Evolutionary conservation across 2,888 invertebrate genomes (phyloP).

Genomic region (Tuberolachnus salignus): DNA sequence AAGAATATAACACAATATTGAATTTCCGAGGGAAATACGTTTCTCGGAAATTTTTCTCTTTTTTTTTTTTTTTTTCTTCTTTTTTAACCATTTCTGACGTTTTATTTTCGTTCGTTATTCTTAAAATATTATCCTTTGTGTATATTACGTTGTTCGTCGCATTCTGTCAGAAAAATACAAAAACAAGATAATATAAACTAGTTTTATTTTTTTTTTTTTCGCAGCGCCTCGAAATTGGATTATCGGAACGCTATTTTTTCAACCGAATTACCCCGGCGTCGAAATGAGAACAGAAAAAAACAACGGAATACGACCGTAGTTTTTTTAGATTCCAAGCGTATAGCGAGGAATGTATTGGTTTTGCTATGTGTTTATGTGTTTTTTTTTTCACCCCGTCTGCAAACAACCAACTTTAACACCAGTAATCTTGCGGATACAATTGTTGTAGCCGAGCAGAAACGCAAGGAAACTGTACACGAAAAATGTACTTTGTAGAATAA

Average conservation of each 20-base stretch:
- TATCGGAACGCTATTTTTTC: slow-evolving; percentile 12
- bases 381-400: too few relatives aligned
- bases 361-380: too few relatives aligned
- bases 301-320: background rate
- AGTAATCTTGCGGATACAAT: too few relatives aligned
- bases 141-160: background rate
- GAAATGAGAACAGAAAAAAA: background rate
- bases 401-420: too few relatives aligned
- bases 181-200: slow-evolving; percentile 14
- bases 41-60: background rate
- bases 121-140: background rate
- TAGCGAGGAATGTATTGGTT: background rate
- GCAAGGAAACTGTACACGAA: too few relatives aligned
- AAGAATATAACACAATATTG: background rate
- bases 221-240: background rate
- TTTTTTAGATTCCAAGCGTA: background rate
- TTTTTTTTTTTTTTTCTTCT: too few relatives aligned
- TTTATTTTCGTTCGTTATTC: slow-evolving; percentile 1
- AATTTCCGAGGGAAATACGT: slow-evolving; percentile 1
- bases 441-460: too few relatives aligned
- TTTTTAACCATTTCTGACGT: slow-evolving; percentile 18
- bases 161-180: slow-evolving; percentile 30
- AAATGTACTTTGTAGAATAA: too few relatives aligned
- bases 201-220: too few relatives aligned
- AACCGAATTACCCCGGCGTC: background rate